phyloP scores from a whole-genome alignment of 2,113 vertebrate species.

The Fukomys damarensis region DNA sequence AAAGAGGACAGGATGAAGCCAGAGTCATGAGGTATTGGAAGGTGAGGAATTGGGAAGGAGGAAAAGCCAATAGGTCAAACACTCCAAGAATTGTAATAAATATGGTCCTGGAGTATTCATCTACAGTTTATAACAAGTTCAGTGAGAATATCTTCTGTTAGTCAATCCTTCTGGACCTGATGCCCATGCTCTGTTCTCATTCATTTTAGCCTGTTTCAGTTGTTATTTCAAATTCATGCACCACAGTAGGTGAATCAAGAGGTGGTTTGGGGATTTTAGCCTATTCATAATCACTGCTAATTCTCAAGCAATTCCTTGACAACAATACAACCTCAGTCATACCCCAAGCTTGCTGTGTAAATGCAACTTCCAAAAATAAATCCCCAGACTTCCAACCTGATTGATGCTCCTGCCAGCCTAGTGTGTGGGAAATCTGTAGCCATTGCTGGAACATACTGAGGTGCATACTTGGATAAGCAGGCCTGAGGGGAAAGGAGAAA shows the following conservation, averaged over 20 bases:
- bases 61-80: not conserved
- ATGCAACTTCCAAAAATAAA: not conserved
- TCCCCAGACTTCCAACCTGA: not conserved
- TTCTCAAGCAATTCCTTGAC: not conserved
- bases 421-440: not conserved
- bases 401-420: not conserved
- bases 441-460: not conserved
- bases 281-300: not conserved
- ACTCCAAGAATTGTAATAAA: not conserved
- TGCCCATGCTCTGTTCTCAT: not conserved
- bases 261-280: not conserved
- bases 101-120: not conserved
- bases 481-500: not conserved
- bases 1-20: not conserved
- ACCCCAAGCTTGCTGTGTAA: not conserved
- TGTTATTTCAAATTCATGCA: not conserved
- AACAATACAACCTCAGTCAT: not conserved
- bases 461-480: not conserved
- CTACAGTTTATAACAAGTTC: not conserved
- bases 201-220: not conserved
- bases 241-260: not conserved
- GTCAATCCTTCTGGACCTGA: rapidly evolving
- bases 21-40: not conserved
- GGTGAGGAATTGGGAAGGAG: not conserved
- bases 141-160: not conserved